Evolutionary conservation across 2,888 invertebrate genomes (phyloP), one percentile per base, ranked within the genome.

Genomic region (Venustoraphidia nigricollis): DNA sequence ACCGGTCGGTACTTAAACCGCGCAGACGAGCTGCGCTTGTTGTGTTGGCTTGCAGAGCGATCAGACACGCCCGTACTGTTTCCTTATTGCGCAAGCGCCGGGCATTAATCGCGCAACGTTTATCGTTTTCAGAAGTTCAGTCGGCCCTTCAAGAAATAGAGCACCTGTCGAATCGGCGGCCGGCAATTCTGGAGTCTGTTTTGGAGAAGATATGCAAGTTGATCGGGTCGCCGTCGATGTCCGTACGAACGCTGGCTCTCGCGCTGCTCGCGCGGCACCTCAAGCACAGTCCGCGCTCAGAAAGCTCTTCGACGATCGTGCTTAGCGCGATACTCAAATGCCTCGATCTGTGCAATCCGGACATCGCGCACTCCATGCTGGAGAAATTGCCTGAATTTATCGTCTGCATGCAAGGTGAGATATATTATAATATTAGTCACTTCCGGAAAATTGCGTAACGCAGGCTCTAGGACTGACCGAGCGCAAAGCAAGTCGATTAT

Each of bases 341-440:
- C 61, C 70, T 95, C 49, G 82, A 89, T 55, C 83, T 83, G 52
- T 72, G 76, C 41, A 81, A 87, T 61, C 81, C 87, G 0, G 88
- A 89, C 52, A 76, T 94, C 38, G 79, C 87, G 0, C 76, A 77
- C 55, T 79, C 84, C 1, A 82, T 86, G 34, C 71, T 94, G 42
- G 89, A 89, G 53, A 80, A 81, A 62, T 70, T 95, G 44, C 83
- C 91, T 0, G 92, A 92, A 58, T 79, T 93, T 53, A 75, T 85
- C 46, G 73, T 88, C 10, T 81, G 90, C 52, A 75, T 87, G 70
- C 90, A 88, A 70, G 73, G 72, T 72, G 58, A 57, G 50, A 51
- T 10, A 2, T 1, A 38, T n/a, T 38, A 8, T n/a, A 9, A n/a
- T 38, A 8, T 11, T 11, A 27, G 1, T 6, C 27, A 6, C 27